phyloP scores from a whole-genome alignment of 2,797 vertebrate species.

The Pipistrellus kuhlii region DNA sequence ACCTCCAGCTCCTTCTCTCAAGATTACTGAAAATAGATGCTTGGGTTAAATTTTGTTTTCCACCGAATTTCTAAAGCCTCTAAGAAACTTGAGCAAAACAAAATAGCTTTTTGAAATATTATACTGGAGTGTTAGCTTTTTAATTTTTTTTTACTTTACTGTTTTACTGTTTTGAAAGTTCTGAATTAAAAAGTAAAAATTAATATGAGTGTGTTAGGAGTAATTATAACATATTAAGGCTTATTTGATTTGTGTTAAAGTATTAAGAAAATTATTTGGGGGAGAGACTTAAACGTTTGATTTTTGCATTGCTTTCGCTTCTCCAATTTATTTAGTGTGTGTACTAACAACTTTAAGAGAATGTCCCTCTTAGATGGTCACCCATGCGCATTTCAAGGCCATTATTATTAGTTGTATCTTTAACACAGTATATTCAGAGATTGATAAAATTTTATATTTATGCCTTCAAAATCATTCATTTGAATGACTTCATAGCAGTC shows the following conservation, averaged over 20 bases:
- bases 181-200: constrained; percentile 22
- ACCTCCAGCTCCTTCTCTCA: constrained; percentile 71
- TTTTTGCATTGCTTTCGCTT: constrained; percentile 45
- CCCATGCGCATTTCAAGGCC: background rate
- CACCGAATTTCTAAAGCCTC: constrained; percentile 60
- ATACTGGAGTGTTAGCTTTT: constrained; percentile 25
- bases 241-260: constrained; percentile 56
- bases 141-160: background rate
- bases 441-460: constrained; percentile 52
- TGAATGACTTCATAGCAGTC: constrained; percentile 40
- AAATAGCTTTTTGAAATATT: constrained; percentile 49
- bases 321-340: background rate
- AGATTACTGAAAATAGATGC: constrained; percentile 69
- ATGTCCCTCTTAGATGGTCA: background rate
- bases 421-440: constrained; percentile 32
- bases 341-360: background rate
- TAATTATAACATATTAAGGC: constrained; percentile 17
- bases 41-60: constrained; percentile 70
- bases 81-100: constrained; percentile 55
- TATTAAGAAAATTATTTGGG: constrained; percentile 38
- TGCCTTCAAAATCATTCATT: constrained; percentile 53
- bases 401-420: constrained; percentile 29
- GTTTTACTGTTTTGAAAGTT: constrained; percentile 50
- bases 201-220: constrained; percentile 1
- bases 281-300: constrained; percentile 7